These are phyloP conservation scores for Drosophila chauvacae DNA, from an alignment of 1,140 invertebrate species.

Conservation along the genomic window DNA sequence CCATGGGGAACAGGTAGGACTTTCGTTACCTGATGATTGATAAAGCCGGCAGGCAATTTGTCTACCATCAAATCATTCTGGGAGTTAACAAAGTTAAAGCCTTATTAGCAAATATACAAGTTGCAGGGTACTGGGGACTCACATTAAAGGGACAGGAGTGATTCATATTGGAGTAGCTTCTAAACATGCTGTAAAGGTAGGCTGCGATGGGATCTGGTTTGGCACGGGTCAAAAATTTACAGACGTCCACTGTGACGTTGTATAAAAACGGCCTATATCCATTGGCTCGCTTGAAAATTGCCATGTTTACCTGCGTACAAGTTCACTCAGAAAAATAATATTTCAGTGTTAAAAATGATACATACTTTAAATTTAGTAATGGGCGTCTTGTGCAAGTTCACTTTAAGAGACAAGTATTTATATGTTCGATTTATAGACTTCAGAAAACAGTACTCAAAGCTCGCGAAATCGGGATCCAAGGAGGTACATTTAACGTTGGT, in stretches of 20 bases:
- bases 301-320: background rate
- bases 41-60: background rate
- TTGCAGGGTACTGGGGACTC: background rate
- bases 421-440: slow-evolving; percentile 6
- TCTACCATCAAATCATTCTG: background rate
- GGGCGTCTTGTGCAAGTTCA: slow-evolving; percentile 1
- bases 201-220: background rate
- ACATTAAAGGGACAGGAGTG: background rate
- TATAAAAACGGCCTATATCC: background rate
- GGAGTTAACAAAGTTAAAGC: background rate
- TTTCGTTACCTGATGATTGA: background rate
- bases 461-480: background rate
- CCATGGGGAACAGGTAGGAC: slow-evolving; percentile 2
- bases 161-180: background rate
- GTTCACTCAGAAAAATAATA: background rate
- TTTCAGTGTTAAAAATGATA: background rate
- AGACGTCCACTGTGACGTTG: background rate
- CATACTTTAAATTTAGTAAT: background rate
- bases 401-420: slow-evolving; percentile 1
- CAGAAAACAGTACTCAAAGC: background rate
- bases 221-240: background rate
- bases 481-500: background rate
- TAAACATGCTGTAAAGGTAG: background rate
- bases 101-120: background rate
- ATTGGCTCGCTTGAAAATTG: background rate